Evolutionary conservation across 2,797 vertebrate genomes (phyloP).

Genomic region (Parambassis ranga): DNA sequence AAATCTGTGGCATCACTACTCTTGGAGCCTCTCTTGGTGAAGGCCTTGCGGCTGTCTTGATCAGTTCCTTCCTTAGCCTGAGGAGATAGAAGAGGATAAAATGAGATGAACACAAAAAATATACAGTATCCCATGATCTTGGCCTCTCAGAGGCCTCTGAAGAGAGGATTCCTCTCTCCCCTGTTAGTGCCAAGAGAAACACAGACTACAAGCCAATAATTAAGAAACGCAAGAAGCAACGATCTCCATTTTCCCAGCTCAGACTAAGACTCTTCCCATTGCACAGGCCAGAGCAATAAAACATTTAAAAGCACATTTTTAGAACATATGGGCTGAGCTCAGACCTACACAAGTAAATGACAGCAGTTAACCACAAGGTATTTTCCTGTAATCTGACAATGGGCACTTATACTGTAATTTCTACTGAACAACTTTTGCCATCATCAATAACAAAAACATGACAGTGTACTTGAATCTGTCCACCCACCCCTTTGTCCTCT

Average conservation of each 20-base stretch:
- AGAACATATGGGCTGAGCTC: background rate
- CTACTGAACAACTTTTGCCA: background rate
- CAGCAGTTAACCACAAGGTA: background rate
- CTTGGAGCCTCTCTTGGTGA: slow-evolving; percentile 83
- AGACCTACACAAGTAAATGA: slow-evolving; percentile 1
- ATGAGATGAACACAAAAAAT: slow-evolving; percentile 46
- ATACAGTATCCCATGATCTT: slow-evolving; percentile 24
- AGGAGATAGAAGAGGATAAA: slow-evolving; percentile 43
- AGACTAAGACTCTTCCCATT: background rate
- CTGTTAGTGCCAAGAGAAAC: slow-evolving; percentile 53
- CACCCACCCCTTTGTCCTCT: slow-evolving; percentile 85
- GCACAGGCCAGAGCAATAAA: slow-evolving; percentile 2
- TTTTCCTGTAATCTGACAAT: background rate
- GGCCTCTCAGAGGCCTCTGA: slow-evolving; percentile 36
- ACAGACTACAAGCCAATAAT: slow-evolving; percentile 44
- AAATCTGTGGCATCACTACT: slow-evolving; percentile 85
- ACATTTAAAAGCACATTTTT: slow-evolving; percentile 10
- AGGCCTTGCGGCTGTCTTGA: slow-evolving; percentile 86
- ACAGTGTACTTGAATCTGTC: slow-evolving; percentile 21
- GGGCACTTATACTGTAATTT: background rate
- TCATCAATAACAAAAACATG: slow-evolving; percentile 11
- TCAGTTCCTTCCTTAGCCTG: slow-evolving; percentile 84
- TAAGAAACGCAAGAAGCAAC: slow-evolving; percentile 43
- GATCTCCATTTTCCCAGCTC: slow-evolving; percentile 20
- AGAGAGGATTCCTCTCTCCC: slow-evolving; percentile 28